These are phyloP conservation scores for Madoqua kirkii DNA, from an alignment of 2,113 vertebrate species.

Conservation along the genomic window DNA sequence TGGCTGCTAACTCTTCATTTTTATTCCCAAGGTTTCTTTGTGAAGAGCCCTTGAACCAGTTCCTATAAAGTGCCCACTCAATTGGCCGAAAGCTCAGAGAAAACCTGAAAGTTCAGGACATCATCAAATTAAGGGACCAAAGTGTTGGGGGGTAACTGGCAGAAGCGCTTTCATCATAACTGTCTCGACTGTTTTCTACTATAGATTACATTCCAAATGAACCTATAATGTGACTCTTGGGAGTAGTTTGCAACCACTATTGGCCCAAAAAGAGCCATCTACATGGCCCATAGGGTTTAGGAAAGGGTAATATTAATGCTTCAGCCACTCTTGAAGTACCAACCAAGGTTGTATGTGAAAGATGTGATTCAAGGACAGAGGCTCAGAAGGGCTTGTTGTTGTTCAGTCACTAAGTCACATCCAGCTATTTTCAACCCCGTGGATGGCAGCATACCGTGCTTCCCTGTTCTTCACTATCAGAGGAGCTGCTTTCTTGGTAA, in stretches of 20 bases:
- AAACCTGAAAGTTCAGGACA: constrained; percentile 39
- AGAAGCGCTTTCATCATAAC: constrained; percentile 29
- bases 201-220: constrained; percentile 4
- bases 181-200: constrained; percentile 23
- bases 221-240: constrained; percentile 8
- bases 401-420: not conserved
- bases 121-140: constrained; percentile 35
- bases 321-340: not conserved
- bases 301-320: constrained; percentile 22
- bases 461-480: not conserved
- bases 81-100: constrained; percentile 28
- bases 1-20: not conserved
- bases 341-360: not conserved
- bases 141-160: constrained; percentile 4
- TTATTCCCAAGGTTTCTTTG: not conserved
- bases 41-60: not conserved
- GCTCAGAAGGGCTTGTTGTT: not conserved
- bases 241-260: constrained; percentile 20
- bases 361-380: not conserved
- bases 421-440: not conserved
- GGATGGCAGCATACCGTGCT: not conserved
- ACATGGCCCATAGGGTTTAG: not conserved
- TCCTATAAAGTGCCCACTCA: not conserved
- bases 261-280: constrained; percentile 37
- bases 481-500: not conserved